Evolutionary conservation across 2,113 vertebrate genomes (phyloP).

Genomic region (Periophthalmodon schlosseri): DNA sequence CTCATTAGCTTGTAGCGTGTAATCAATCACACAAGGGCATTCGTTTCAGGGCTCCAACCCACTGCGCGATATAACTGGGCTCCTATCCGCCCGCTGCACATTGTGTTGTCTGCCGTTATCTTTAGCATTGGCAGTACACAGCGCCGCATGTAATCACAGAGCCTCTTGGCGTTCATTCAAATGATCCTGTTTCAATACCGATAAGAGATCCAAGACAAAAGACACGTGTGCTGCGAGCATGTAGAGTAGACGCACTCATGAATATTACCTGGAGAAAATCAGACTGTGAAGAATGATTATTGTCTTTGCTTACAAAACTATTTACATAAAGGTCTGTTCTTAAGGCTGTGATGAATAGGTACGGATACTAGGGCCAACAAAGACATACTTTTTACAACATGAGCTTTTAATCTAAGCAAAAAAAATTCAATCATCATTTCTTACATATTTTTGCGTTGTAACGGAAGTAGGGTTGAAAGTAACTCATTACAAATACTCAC

Average conservation of each 20-base stretch:
- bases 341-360: neutral
- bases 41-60: slow-evolving; percentile 59
- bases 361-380: neutral
- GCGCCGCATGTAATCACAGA: slow-evolving; percentile 30
- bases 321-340: slow-evolving; percentile 1
- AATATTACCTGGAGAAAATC: slow-evolving; percentile 13
- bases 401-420: neutral
- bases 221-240: slow-evolving; percentile 12
- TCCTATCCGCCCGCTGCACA: slow-evolving; percentile 30
- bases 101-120: slow-evolving; percentile 53
- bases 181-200: slow-evolving; percentile 35
- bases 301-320: slow-evolving; percentile 33
- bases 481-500: too few species aligned
- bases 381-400: neutral
- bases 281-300: slow-evolving; percentile 31
- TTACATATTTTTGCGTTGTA: too few species aligned
- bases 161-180: slow-evolving; percentile 42
- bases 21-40: slow-evolving; percentile 76
- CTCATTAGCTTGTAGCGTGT: slow-evolving; percentile 75
- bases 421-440: neutral
- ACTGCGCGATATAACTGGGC: slow-evolving; percentile 48
- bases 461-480: too few species aligned
- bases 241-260: slow-evolving; percentile 3
- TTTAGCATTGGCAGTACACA: slow-evolving; percentile 32
- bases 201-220: slow-evolving; percentile 33